Conservation (phyloP, 1,140 invertebrate species). For the Leptopilina boulardi region DNA sequence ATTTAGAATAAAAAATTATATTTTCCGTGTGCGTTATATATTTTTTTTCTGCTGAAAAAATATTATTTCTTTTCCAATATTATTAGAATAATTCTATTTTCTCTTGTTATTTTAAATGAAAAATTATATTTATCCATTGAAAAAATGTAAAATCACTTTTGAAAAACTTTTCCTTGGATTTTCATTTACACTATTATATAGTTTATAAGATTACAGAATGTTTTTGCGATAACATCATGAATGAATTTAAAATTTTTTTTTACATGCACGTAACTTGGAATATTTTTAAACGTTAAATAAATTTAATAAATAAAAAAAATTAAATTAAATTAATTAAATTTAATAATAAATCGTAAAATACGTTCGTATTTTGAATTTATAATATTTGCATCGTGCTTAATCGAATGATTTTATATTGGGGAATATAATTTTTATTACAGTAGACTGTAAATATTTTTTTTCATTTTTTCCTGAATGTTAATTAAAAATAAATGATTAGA, state of each 20-base stretch:
- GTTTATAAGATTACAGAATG: conserved; percentile 17
- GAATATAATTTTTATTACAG: no score
- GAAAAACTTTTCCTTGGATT: no score
- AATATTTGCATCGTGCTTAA: not conserved
- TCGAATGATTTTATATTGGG: not conserved
- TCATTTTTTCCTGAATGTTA: no score
- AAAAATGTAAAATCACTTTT: conserved; percentile 1
- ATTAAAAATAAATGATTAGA: not conserved
- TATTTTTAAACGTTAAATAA: not conserved
- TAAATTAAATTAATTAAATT: not conserved
- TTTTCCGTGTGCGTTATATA: no score
- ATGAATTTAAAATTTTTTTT: conserved; percentile 1
- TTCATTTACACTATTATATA: not conserved
- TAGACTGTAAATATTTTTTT: no score
- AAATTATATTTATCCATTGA: no score
- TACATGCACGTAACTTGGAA: not conserved
- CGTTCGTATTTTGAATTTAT: not conserved
- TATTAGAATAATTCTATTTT: not conserved
- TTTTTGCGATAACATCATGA: conserved; percentile 1
- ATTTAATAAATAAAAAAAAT: not conserved
- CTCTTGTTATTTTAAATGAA: not conserved
- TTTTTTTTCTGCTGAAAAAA: not conserved
- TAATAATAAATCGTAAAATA: not conserved
- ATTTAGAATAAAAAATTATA: no score
- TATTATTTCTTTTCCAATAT: not conserved